These are phyloP conservation scores for Nycteola revayana DNA, from an alignment of 2,888 invertebrate species.

Conservation along the genomic window DNA sequence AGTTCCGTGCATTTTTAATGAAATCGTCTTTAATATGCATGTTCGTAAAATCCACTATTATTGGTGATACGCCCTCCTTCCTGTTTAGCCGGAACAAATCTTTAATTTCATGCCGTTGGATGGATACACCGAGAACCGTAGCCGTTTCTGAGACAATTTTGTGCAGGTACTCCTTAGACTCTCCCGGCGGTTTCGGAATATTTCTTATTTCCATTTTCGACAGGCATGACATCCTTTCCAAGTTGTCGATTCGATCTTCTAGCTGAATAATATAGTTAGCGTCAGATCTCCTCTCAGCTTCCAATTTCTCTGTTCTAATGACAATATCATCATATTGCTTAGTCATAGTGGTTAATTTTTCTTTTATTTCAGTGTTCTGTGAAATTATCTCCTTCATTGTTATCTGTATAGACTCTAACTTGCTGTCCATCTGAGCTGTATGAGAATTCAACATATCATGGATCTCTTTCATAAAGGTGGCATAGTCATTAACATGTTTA, in stretches of 20 bases:
- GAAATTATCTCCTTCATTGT: constrained; percentile 1
- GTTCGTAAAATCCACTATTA: not conserved
- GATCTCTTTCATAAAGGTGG: too few species aligned
- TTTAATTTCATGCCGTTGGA: not conserved
- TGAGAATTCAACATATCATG: not conserved
- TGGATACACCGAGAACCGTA: not conserved
- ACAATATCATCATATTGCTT: constrained; percentile 1
- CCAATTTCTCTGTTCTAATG: not conserved
- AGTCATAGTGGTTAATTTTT: not conserved
- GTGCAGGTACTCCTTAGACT: not conserved
- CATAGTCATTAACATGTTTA: too few species aligned
- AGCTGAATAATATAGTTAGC: too few species aligned
- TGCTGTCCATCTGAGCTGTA: not conserved
- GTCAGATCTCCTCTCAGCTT: not conserved
- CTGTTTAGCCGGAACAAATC: not conserved
- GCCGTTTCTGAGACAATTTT: not conserved
- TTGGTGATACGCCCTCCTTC: too few species aligned
- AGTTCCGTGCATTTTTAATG: not conserved
- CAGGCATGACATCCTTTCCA: too few species aligned
- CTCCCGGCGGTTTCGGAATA: not conserved
- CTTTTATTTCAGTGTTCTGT: not conserved
- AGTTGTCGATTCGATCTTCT: too few species aligned
- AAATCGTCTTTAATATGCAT: constrained; percentile 1
- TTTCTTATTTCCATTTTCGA: too few species aligned
- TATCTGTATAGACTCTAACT: not conserved